Evolutionary conservation across 1,140 invertebrate species (phyloP).

Genomic region (Scaptomyza montana): DNA sequence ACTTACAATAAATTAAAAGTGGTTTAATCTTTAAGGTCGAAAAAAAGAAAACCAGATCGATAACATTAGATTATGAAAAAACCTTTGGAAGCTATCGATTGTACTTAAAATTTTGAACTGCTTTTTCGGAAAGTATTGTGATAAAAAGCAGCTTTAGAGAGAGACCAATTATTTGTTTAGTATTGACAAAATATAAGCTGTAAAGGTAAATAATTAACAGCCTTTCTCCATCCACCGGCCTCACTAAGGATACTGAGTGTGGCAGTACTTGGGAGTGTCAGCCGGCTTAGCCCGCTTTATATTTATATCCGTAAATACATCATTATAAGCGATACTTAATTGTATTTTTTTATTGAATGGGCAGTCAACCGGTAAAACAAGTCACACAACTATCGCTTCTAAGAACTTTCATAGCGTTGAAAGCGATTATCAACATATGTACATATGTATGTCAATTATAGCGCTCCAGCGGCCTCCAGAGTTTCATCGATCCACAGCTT

Average conservation of each 20-base stretch:
- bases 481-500: constrained; percentile 83
- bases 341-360: constrained; percentile 56
- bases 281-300: not conserved
- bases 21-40: not conserved
- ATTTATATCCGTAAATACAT: not conserved
- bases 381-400: constrained; percentile 5
- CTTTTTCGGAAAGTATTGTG: not conserved
- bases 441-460: constrained; percentile 26
- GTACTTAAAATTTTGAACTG: not conserved
- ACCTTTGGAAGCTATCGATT: not conserved
- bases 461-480: constrained; percentile 36
- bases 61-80: not conserved
- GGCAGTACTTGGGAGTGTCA: too few relatives aligned
- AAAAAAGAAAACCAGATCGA: not conserved
- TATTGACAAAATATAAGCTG: too few relatives aligned
- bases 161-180: not conserved
- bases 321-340: constrained; percentile 2
- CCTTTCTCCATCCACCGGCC: too few relatives aligned
- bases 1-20: constrained; percentile 13
- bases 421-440: constrained; percentile 36
- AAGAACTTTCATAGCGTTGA: constrained; percentile 22
- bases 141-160: not conserved
- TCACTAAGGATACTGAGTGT: too few relatives aligned
- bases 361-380: constrained; percentile 31
- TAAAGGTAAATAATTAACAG: too few relatives aligned